These are phyloP conservation scores for Amphilophus citrinellus DNA, from an alignment of 2,113 vertebrate genomes.

Conservation along the genomic window DNA sequence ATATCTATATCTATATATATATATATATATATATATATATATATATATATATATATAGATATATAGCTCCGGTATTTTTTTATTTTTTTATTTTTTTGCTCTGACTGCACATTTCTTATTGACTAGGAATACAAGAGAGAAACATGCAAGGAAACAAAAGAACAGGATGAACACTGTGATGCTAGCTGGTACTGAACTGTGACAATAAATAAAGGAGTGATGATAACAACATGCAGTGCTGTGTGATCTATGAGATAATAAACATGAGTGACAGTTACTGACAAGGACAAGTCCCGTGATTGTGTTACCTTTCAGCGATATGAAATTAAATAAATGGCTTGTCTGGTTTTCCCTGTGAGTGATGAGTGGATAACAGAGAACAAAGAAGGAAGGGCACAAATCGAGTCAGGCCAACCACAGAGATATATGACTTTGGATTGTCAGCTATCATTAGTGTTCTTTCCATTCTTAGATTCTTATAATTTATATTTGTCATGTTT, in stretches of 20 bases:
- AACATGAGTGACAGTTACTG: not conserved
- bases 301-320: not conserved
- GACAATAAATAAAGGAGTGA: not conserved
- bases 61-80: too few relatives aligned
- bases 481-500: not conserved
- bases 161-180: not conserved
- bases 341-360: slow-evolving; percentile 7
- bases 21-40: not conserved
- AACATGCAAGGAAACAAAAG: not conserved
- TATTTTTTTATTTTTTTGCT: not conserved
- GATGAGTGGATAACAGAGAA: slow-evolving; percentile 10
- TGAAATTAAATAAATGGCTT: slow-evolving; percentile 15
- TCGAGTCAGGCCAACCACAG: not conserved
- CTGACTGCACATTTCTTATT: not conserved
- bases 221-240: not conserved
- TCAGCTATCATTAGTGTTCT: not conserved
- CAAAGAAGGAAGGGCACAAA: slow-evolving; percentile 14
- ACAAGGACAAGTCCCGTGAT: not conserved
- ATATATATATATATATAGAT: too few relatives aligned
- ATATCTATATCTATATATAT: too few relatives aligned
- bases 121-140: not conserved
- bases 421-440: slow-evolving; percentile 7
- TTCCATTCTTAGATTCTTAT: not conserved
- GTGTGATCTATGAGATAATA: not conserved
- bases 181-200: not conserved